Percentiles rank a stretch among this genome's conserved stretches.
Conservation (phyloP, 2,888 invertebrate species). For the Synanthedon vespiformis region DNA sequence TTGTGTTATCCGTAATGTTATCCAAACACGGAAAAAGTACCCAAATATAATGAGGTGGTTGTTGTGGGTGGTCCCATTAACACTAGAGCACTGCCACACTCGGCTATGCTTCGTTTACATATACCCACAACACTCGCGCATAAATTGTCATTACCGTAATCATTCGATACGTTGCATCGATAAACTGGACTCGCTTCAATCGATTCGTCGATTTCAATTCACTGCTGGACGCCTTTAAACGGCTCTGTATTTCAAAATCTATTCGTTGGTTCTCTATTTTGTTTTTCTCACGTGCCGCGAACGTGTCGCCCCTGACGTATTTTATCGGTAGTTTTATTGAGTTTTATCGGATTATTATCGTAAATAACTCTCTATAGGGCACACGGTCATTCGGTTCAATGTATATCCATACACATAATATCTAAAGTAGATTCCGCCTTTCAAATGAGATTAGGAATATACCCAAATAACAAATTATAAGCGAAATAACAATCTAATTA, state of each 20-base stretch:
- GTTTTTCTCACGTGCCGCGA: conserved; percentile 18
- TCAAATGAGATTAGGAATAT: too few relatives aligned
- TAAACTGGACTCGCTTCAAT: conserved; percentile 38
- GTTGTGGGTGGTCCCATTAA: conserved; percentile 54
- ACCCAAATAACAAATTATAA: too few relatives aligned
- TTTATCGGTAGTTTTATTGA: conserved; percentile 44
- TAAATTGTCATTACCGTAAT: conserved; percentile 66
- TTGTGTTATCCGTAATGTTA: neutral
- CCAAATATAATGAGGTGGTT: neutral
- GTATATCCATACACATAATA: too few relatives aligned
- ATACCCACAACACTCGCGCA: conserved; percentile 44
- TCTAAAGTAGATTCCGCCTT: too few relatives aligned
- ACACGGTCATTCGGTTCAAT: neutral
- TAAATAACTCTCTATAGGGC: conserved; percentile 25
- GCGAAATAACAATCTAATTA: too few relatives aligned
- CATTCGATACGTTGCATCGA: conserved; percentile 52
- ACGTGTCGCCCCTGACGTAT: conserved; percentile 31
- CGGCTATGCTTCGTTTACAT: conserved; percentile 53
- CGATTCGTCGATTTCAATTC: conserved; percentile 38
- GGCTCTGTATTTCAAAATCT: conserved; percentile 20
- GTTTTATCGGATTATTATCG: conserved; percentile 44
- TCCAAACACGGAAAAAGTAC: neutral
- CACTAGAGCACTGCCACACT: conserved; percentile 34
- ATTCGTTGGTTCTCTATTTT: conserved; percentile 21
- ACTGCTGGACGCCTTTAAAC: conserved; percentile 39